Evolutionary conservation across 35 echinoderm and acorn worm genomes (phyloP), one percentile per base, ranked within the genome.

Genomic region (Ptychodera flava): DNA sequence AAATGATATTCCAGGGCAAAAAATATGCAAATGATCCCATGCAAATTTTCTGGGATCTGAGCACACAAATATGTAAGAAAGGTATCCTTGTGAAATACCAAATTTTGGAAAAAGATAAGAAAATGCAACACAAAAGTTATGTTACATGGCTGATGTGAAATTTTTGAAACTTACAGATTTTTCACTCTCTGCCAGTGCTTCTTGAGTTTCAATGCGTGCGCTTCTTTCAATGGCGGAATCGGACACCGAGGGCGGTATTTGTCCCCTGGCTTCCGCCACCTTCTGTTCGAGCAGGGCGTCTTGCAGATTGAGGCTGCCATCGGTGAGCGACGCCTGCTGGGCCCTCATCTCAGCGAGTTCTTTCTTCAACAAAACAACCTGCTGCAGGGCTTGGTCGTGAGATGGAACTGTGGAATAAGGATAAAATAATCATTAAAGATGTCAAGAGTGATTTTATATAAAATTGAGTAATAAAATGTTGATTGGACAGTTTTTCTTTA

Each of bases 291-390:
- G 90, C n/a, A 97, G 31, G 1, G 95, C 36, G 30, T 87, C 84
- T 1, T 34, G 29, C 36, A 85, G 75, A 32, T 92, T 87, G 0
- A 81, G 84, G 1, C 84, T 78, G 35, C 77, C 15, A 80, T 93
- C 84, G 30, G 87, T 34, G 14, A 94, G 29, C 84, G 93, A 90
- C 31, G 95, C 95, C 78, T 97, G 95, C 84, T 97, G 93, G 45
- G 95, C 95, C 38, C 95, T 45, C 95, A 97, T 94, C 87, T 97
- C 95, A 28, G 95, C 95, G 1, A 97, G 88, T 88, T 97, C 95
- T 36, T 94, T 97, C 89, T 97, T 97, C 31, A 97, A 90, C 0
- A 97, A 85, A 77, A 97, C 91, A 28, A 97, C 95, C 88, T 97
- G 95, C 38, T 97, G 95, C 32, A 97, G 82, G 38, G 95, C 95